These are phyloP conservation scores for Nautilus pompilius DNA, from an alignment of 1,140 invertebrate species.

Conservation along the genomic window DNA sequence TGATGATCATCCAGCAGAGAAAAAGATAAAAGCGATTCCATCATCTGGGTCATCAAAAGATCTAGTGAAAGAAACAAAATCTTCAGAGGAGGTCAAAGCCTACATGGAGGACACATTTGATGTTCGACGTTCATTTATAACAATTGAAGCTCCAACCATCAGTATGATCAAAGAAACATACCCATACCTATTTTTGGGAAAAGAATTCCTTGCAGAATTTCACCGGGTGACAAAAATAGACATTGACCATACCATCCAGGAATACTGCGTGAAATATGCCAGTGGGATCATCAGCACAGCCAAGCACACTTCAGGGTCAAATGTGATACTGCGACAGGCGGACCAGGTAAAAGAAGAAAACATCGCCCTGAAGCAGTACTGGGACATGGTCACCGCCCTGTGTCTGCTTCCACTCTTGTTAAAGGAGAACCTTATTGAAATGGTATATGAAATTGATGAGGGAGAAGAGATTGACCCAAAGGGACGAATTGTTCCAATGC, in stretches of 20 bases:
- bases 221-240: conserved; percentile 44
- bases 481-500: conserved; percentile 46
- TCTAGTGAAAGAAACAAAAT: conserved; percentile 16
- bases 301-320: conserved; percentile 29
- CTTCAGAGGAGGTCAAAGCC: conserved; percentile 37
- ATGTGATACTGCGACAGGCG: conserved; percentile 34
- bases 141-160: conserved; percentile 41
- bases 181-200: conserved; percentile 39
- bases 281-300: conserved; percentile 37
- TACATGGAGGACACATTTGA: conserved; percentile 48
- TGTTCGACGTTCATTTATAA: conserved; percentile 40
- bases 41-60: conserved; percentile 14
- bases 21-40: conserved; percentile 24
- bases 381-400: conserved; percentile 49
- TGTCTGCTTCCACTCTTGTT: conserved; percentile 43
- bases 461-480: conserved; percentile 41
- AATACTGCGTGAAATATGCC: conserved; percentile 45
- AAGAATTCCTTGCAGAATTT: conserved; percentile 44
- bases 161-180: conserved; percentile 38
- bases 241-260: conserved; percentile 45
- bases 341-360: conserved; percentile 43
- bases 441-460: conserved; percentile 45
- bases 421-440: conserved; percentile 45
- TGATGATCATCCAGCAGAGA: conserved; percentile 19
- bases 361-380: conserved; percentile 41